Conservation (phyloP, 2,113 vertebrate species). For the Mohoua ochrocephala region DNA sequence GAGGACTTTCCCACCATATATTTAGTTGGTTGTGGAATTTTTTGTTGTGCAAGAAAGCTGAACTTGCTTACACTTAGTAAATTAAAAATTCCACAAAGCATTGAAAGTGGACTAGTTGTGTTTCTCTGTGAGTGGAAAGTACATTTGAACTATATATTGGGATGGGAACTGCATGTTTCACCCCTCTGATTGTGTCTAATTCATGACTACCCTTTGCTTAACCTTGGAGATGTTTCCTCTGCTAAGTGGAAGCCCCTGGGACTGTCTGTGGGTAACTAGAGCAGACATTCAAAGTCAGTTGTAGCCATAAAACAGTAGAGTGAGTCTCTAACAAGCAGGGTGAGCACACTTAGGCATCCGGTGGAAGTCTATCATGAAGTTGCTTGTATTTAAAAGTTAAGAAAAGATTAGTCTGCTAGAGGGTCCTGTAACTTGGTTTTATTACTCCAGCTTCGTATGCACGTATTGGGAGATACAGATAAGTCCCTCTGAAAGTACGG, state of each 20-base stretch:
- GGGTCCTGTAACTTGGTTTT: not conserved
- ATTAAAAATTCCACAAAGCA: not conserved
- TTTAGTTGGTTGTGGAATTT: not conserved
- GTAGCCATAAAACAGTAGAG: not conserved
- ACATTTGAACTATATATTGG: not conserved
- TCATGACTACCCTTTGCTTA: not conserved
- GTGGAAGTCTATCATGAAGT: not conserved
- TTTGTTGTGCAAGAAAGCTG: not conserved
- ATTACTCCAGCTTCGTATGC: not conserved
- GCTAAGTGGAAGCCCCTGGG: not conserved
- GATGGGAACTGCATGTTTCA: not conserved
- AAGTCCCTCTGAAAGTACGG: not conserved
- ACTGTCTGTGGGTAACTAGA: not conserved
- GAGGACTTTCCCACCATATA: not conserved
- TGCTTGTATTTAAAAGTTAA: not conserved
- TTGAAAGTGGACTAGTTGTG: not conserved
- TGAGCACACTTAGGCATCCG: not conserved
- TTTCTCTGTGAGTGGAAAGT: not conserved
- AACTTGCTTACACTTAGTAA: not conserved
- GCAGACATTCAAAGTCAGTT: not conserved
- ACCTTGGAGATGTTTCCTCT: not conserved
- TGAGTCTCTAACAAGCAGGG: not conserved
- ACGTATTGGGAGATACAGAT: not conserved
- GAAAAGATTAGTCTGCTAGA: not conserved
- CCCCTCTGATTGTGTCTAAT: not conserved